Percentiles rank a stretch among this genome's conserved stretches.
Evolutionary conservation across 2,797 vertebrate species (phyloP).

Genomic region (Gymnopithys bicolor): DNA sequence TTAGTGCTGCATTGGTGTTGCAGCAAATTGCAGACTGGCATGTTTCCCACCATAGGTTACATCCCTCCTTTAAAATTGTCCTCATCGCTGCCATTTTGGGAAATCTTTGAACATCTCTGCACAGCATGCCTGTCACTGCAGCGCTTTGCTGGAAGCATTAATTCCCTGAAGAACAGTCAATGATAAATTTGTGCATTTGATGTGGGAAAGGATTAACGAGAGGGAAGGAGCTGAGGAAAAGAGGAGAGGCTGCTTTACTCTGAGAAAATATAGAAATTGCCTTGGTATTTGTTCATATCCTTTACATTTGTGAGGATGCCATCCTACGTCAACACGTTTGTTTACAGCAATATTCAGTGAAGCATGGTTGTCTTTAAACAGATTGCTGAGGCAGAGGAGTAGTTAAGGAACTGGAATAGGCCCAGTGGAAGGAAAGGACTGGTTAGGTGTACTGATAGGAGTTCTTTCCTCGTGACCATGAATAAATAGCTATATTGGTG

Average conservation of each 20-base stretch:
- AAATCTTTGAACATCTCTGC: background rate
- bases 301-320: background rate
- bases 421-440: fast-evolving
- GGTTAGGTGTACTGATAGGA: background rate
- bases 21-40: background rate
- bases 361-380: background rate
- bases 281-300: background rate
- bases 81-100: constrained; percentile 21
- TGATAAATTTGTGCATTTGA: background rate
- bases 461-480: background rate
- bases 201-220: background rate
- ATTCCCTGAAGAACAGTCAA: constrained; percentile 18
- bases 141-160: constrained; percentile 20
- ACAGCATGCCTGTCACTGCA: constrained; percentile 18
- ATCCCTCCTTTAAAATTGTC: constrained; percentile 21
- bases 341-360: background rate
- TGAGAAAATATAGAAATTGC: background rate
- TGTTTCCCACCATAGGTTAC: background rate
- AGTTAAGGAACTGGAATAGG: background rate
- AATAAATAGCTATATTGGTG: background rate
- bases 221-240: background rate
- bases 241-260: background rate
- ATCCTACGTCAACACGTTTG: background rate
- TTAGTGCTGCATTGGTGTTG: background rate
- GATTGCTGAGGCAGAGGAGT: background rate